Base-by-base conservation (phyloP, 2,797 vertebrate species). In the Typhlichthys eigenmanni region DNA sequence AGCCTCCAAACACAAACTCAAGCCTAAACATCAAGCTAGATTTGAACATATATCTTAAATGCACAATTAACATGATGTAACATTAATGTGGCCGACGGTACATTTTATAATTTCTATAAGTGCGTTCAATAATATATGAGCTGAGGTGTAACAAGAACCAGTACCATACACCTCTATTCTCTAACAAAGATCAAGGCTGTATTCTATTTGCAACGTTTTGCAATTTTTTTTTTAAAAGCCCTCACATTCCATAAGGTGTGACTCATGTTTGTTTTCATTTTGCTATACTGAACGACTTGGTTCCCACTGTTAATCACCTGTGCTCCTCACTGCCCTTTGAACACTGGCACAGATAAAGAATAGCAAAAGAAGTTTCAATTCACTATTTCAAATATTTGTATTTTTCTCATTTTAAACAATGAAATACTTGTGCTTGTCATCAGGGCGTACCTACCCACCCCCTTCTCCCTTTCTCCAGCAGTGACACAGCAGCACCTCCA, bases 401-500 rank as follows among this genome's bases (percentile, higher is more conserved):
- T 13, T 5, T n/a, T 48, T n/a, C 7, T 48, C 7, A 13, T 48
- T 48, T 38, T 38, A 38, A 38, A 38, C 34, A 38, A 38, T 17
- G 8, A 6, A 16, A 6, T 38, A 17, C 13, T 7, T 45, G 13
- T 46, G 16, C 13, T 32, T 51, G 47, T 55, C 34, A 14, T 5
- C 5, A 46, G 24, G 14, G 58, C 65, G 65, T 43, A 54, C 45
- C 54, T 60, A 58, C n/a, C 43, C 47, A 60, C 12, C 54, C 63
- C 62, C 60, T 54, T 49, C 8, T 14, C 57, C n/a, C 60, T 77
- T 63, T 75, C 63, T 76, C 60, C 62, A 62, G 54, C 60, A 69
- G 52, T 55, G 70, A 79, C 66, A 68, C 52, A 56, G 67, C 70
- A 81, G 74, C 72, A 63, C 49, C 63, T 43, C 51, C 66, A 50